phyloP scores from a whole-genome alignment of 2,797 vertebrate genomes.

The Paguma larvata region DNA sequence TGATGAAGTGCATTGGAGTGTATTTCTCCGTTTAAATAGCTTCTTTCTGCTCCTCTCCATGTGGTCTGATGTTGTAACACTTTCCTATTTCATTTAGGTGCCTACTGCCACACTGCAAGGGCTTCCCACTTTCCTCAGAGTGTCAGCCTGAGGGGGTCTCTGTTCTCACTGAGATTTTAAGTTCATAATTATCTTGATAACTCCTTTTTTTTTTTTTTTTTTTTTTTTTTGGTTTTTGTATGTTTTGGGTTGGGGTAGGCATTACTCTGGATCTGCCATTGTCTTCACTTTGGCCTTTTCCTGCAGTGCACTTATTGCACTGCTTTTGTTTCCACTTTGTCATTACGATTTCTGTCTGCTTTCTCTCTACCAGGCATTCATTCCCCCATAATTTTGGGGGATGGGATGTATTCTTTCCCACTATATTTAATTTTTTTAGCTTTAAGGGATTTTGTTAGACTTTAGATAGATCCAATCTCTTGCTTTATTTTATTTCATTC shows the following conservation, averaged over 20 bases:
- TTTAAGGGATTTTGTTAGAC: background rate
- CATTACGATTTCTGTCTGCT: background rate
- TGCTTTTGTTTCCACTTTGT: background rate
- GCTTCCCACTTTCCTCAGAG: background rate
- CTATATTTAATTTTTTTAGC: background rate
- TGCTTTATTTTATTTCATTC: background rate
- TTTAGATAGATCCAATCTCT: background rate
- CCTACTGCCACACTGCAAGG: fast-evolving
- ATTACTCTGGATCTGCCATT: background rate
- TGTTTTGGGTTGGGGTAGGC: background rate
- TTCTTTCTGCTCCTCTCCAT: background rate
- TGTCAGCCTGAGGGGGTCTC: background rate
- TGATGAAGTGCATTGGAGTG: background rate
- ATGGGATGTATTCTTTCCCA: background rate
- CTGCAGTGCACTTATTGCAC: background rate
- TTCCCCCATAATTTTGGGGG: background rate
- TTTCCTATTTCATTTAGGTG: background rate
- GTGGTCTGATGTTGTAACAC: background rate
- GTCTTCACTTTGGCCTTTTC: background rate
- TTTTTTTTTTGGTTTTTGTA: background rate
- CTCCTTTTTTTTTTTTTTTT: no score
- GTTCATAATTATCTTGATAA: background rate
- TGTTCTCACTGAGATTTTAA: background rate
- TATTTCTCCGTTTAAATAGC: background rate
- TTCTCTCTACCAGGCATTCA: background rate